Conservation (phyloP, 2,113 vertebrate genomes). For the Psophia crepitans region DNA sequence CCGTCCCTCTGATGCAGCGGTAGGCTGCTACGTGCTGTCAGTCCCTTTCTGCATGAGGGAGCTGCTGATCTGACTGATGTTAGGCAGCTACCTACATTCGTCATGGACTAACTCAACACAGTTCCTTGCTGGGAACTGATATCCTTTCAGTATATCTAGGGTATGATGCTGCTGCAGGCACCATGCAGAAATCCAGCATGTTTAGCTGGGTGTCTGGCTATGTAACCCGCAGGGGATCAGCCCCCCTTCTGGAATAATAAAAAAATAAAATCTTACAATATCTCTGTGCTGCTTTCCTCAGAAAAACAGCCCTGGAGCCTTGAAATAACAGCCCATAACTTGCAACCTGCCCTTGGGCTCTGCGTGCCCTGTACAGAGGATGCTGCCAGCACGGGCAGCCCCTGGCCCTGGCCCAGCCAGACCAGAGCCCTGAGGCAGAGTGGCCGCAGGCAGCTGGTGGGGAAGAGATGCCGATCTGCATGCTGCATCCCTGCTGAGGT, state of each 20-base stretch:
- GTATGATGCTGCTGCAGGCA: neutral
- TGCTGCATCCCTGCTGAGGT: fast-evolving
- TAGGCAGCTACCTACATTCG: neutral
- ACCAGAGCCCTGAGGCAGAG: neutral
- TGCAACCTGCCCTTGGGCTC: neutral
- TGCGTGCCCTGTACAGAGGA: fast-evolving
- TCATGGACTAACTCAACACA: neutral
- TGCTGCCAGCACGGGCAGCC: neutral
- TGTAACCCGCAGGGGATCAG: neutral
- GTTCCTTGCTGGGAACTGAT: neutral
- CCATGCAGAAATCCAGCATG: neutral
- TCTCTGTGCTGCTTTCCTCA: neutral
- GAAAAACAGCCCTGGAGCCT: neutral
- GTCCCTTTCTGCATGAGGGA: neutral
- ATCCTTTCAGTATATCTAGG: neutral
- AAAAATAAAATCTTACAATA: neutral
- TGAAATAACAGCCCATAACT: too few species aligned
- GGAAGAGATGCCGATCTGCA: neutral
- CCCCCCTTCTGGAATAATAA: neutral
- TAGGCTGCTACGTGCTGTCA: fast-evolving
- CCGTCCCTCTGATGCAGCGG: neutral
- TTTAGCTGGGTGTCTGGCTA: neutral
- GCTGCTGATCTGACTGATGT: neutral
- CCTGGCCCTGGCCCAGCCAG: fast-evolving
- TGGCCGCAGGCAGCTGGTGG: fast-evolving